phyloP scores from a whole-genome alignment of 1,140 invertebrate genomes.

The Papilio dardanus region DNA sequence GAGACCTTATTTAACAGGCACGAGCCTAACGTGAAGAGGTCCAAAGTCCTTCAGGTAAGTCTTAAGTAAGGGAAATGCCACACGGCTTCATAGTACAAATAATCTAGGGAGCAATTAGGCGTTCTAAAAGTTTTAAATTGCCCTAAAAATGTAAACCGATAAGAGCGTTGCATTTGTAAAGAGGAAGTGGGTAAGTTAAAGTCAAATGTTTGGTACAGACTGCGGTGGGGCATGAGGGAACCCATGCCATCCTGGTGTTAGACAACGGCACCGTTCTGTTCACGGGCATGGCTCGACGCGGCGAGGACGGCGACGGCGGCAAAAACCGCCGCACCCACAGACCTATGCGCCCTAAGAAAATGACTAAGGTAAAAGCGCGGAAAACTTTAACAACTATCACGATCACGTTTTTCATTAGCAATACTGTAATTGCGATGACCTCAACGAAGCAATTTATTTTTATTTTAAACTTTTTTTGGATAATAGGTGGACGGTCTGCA shows the following conservation, averaged over 20 bases:
- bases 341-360: constrained; percentile 95
- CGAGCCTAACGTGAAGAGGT: constrained; percentile 65
- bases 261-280: constrained; percentile 95
- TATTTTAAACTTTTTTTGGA: too few species aligned
- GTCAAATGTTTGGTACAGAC: constrained; percentile 85
- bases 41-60: constrained; percentile 69
- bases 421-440: too few species aligned
- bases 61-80: too few species aligned
- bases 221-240: constrained; percentile 95
- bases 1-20: constrained; percentile 67
- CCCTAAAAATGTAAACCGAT: too few species aligned
- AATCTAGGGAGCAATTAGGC: too few species aligned
- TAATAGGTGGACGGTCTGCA: constrained; percentile 87
- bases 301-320: constrained; percentile 96
- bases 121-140: too few species aligned
- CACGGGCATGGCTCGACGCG: constrained; percentile 93
- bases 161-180: too few species aligned
- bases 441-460: too few species aligned
- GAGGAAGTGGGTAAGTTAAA: too few species aligned
- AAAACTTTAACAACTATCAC: too few species aligned
- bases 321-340: constrained; percentile 94
- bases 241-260: constrained; percentile 93
- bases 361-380: constrained; percentile 94
- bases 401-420: too few species aligned
- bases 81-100: too few species aligned